Base-by-base conservation (phyloP, 1,140 invertebrate genomes). In the Pissodes strobi region DNA sequence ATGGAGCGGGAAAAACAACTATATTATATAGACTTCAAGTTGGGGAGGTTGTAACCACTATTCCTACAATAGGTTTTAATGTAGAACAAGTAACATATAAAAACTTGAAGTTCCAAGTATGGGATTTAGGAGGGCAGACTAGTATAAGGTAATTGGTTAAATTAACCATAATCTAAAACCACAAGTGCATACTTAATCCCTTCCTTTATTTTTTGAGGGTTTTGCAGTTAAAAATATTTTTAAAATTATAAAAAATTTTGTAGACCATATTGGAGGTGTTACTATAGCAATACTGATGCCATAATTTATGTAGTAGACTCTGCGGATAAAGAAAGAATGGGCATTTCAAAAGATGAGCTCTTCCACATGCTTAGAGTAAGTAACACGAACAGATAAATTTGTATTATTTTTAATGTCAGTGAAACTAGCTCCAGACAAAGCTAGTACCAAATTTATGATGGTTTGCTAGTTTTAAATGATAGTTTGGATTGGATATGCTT, bases 281-380 rank as follows among this genome's bases (percentile, higher is more conserved):
- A 99, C 81, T 99, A 98, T 81, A 96, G 95, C 53, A 99, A 99
- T 81, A 99, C 97, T 78, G 97, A 99, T 86, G 97, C 97, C 74
- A 98, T 99, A 75, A 98, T 99, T 74, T 99, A 99, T 83, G 97
- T 99, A 34, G 97, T 99, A 38, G 98, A 99, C 80, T 98, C 96
- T 53, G 96, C 95, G 67, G 98, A 99, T 81, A 88, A 92, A 79
- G 97, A 99, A 83, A 85, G 98, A 82, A 97, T 99, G 84, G 95
- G 95, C 59, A 98, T 99, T 81, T 98, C 95, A 37, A 99, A 98
- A 87, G 94, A 98, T 82, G 97, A 99, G 81, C 82, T 99, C 51
- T 86, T 97, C 61, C 93, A 94, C 71, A 99, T 99, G 96, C 85
- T 98, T 76, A 89, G 94, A 82, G 93, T 74, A 69, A 68, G 57